Conservation (phyloP, 2,113 vertebrate genomes). For the Cyanistes caeruleus region DNA sequence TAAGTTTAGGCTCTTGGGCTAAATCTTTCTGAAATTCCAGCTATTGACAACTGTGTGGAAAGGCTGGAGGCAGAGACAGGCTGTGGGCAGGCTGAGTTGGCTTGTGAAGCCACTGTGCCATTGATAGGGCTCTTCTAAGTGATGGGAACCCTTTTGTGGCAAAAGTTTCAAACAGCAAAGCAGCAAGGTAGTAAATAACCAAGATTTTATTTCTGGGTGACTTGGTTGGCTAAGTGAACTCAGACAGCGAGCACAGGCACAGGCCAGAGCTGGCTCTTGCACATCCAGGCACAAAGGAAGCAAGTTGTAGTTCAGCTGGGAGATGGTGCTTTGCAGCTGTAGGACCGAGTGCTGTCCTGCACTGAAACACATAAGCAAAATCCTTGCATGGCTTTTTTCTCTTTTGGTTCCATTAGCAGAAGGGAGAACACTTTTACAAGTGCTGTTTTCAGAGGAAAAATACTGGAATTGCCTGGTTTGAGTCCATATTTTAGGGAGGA, state of each 20-base stretch:
- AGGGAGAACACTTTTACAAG: neutral
- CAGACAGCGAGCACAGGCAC: neutral
- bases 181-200: neutral
- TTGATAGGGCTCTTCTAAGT: neutral
- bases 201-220: neutral
- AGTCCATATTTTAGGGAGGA: neutral
- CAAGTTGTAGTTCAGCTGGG: neutral
- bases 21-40: neutral
- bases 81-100: neutral
- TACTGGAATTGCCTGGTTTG: neutral
- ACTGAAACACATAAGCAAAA: neutral
- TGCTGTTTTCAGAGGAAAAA: neutral
- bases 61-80: neutral
- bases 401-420: neutral
- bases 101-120: neutral
- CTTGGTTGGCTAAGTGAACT: neutral
- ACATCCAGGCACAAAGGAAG: neutral
- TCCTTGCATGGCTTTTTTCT: neutral
- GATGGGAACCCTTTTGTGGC: neutral
- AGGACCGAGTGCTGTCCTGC: neutral
- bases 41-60: neutral
- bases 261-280: neutral
- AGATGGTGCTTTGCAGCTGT: neutral
- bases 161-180: neutral
- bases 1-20: neutral